Evolutionary conservation across 2,797 vertebrate genomes (phyloP).

Genomic region (Apodemus agrarius): DNA sequence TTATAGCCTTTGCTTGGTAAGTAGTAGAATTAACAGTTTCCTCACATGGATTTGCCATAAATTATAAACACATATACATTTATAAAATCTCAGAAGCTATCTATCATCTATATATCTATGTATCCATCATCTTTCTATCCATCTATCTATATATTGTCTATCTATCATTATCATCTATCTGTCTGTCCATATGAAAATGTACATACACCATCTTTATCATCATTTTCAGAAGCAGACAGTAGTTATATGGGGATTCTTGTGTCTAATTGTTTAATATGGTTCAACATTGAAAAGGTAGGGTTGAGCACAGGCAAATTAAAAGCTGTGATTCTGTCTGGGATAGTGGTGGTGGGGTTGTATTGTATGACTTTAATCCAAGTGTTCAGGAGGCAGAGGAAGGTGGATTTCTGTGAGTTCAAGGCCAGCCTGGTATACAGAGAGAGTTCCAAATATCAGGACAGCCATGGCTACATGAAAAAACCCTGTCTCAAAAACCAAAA

Average conservation of each 20-base stretch:
- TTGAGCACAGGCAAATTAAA: background rate
- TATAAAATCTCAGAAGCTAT: background rate
- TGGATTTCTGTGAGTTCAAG: background rate
- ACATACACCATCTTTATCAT: background rate
- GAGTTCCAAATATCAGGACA: background rate
- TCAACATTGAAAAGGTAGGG: background rate
- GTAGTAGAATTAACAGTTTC: background rate
- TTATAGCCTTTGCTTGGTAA: background rate
- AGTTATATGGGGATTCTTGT: background rate
- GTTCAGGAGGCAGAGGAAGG: background rate
- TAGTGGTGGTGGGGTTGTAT: no score
- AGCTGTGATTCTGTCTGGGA: background rate
- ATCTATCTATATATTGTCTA: background rate
- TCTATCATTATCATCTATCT: no score
- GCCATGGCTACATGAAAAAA: background rate
- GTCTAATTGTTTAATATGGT: background rate
- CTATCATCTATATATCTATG: no score
- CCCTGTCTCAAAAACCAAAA: background rate
- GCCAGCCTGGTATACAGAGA: background rate
- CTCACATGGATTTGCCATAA: background rate
- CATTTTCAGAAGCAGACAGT: background rate
- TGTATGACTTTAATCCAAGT: background rate
- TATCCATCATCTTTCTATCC: no score
- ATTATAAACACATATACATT: background rate
- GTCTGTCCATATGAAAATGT: background rate